A percentile compares a stretch with the other conserved stretches of the same genome.
Evolutionary conservation across 2,797 vertebrate species (phyloP).

Genomic region (Enteromius fasciolatus): DNA sequence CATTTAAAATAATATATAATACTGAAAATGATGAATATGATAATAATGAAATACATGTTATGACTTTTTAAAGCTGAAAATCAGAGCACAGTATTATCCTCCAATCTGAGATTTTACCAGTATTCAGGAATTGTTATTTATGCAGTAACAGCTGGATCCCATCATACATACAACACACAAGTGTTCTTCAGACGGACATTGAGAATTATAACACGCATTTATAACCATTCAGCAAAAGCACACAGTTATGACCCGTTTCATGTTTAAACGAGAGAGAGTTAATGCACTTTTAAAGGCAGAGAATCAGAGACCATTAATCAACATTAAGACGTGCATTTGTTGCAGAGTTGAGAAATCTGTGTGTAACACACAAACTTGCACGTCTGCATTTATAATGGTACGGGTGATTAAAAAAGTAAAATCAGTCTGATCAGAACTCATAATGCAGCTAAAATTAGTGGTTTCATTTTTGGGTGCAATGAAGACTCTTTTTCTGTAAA

Average conservation of each 20-base stretch:
- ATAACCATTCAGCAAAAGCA: slow-evolving; percentile 8
- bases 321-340: slow-evolving; percentile 7
- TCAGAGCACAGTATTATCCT: no score
- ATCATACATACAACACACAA: slow-evolving; percentile 26
- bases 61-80: neutral
- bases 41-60: neutral
- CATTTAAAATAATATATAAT: neutral
- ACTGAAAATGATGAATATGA: neutral
- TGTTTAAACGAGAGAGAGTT: slow-evolving; percentile 29
- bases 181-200: slow-evolving; percentile 14
- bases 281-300: slow-evolving; percentile 23
- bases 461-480: slow-evolving; percentile 1
- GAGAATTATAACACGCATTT: slow-evolving; percentile 5
- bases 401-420: neutral
- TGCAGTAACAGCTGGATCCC: neutral
- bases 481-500: neutral
- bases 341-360: neutral
- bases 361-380: neutral
- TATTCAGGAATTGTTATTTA: slow-evolving; percentile 4
- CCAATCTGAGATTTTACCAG: neutral
- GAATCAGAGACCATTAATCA: neutral
- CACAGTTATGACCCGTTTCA: neutral
- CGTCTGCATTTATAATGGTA: neutral
- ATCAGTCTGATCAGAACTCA: neutral
- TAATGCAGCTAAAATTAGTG: neutral